Base-by-base conservation (phyloP, 2,888 invertebrate genomes). In the Cylloceria caligata region DNA sequence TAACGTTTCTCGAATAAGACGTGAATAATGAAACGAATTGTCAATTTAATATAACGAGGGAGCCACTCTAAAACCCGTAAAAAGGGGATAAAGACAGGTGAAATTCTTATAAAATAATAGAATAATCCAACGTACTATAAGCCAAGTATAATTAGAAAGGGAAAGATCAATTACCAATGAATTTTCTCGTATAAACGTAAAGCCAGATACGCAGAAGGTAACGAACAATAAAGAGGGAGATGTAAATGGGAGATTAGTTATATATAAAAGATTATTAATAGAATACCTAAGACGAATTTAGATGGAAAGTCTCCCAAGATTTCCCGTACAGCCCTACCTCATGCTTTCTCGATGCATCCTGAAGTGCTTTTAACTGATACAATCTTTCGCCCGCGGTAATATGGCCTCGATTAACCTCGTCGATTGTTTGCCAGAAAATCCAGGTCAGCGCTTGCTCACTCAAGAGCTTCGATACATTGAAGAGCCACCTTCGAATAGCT, bases 361-460 rank as follows among this genome's bases (percentile, higher is more conserved):
- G 99, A 75, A 99, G 94, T 39, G 99, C 98, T 94, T 99, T 99
- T 83, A 99, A 94, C 93, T 99, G 99, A 93, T 99, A 99, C 21
- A 99, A 95, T 60, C 98, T 96, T 87, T 98, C 97, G 71, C 97
- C 97, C 13, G 99, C 97, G 83, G 95, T 95, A 88, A 99, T 97
- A 91, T 97, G 97, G 80, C 98, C 98, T 88, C 98, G 95, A 93
- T 98, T 98, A 80, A 99, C 98, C 93, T 98, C 98, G 90, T 99
- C 98, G 11, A 99, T 97, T 0, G 98, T 97, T 96, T 98, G 97
- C 96, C 97, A 97, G 93, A 97, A 97, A 89, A 98, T 95, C 93
- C 97, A 98, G 24, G 96, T 96, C 6, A 96, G 95, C 9, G 97
- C 97, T 89, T 96, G 96, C 75, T 95, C 93, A 87, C 95, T 95